Base-by-base conservation (phyloP, 1,140 invertebrate species). In the Philopotamus ludificatus region DNA sequence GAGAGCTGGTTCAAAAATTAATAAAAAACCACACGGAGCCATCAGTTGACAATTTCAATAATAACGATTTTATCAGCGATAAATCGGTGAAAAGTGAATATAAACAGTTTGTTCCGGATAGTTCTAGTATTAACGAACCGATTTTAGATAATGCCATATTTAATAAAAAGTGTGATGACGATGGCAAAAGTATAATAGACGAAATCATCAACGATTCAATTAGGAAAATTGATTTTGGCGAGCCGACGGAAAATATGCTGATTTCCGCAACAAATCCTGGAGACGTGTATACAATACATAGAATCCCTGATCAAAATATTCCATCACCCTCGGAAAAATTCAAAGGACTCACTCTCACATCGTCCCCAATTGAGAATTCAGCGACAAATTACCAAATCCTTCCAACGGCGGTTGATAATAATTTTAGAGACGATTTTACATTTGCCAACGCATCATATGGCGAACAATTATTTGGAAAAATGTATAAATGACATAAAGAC, bases 291-390 rank as follows among this genome's bases (percentile, higher is more conserved):
- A 57, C 63, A 1, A 61, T 70, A 61, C 28, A 50, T 1, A 16
- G 55, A 15, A n/a, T 45, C 42, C 65, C 71, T 20, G 76, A 78
- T 16, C 78, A 79, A 69, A 77, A 72, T 71, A 68, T 79, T 16
- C 77, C 79, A 25, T 82, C 80, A 2, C 79, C 81, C 47, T 80
- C 79, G 8, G 79, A 82, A 66, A 81, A 78, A 53, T 70, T 83
- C 2, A 79, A 79, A 77, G n/a, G n/a, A n/a, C n/a, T n/a, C n/a
- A 81, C 82, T 67, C 74, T 83, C 59, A 78, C 77, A 63, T 72
- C 82, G 63, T 77, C 79, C 20, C 77, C 68, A 1, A 26, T 42
- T 20, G 57, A 53, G n/a, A 64, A 42, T 60, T 42, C 57, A 23
- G 39, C 2, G 1, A 60, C 20, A 23, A 47, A 15, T 28, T 45